Conservation (phyloP, 2,888 invertebrate genomes). For the Apoda limacodes region DNA sequence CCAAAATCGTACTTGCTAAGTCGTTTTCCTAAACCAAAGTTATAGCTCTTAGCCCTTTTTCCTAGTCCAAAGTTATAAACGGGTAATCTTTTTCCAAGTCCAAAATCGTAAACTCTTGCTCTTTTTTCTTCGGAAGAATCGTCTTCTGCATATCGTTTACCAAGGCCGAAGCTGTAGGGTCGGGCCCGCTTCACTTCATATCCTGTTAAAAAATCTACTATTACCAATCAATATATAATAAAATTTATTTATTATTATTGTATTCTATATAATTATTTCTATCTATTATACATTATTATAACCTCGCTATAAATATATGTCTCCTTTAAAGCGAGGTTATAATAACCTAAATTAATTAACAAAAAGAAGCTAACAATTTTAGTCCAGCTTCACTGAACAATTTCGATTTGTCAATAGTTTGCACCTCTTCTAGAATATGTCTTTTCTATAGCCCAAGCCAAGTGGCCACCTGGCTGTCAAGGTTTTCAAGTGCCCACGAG, state of each 20-base stretch:
- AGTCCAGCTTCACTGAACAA: no score
- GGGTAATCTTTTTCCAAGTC: conserved; percentile 53
- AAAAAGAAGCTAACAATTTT: no score
- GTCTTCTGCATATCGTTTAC: conserved; percentile 66
- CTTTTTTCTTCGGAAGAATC: conserved; percentile 46
- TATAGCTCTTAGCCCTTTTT: conserved; percentile 56
- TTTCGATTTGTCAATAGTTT: no score
- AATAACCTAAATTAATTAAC: no score
- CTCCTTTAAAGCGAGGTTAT: no score
- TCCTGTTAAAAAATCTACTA: conserved; percentile 29
- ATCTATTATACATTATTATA: no score
- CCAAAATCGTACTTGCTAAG: conserved; percentile 67
- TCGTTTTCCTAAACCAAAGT: conserved; percentile 71
- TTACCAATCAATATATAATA: background rate
- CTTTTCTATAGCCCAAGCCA: no score
- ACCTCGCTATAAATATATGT: no score
- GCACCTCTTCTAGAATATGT: no score
- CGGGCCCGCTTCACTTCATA: conserved; percentile 68
- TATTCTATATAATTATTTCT: background rate
- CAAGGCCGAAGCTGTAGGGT: conserved; percentile 78
- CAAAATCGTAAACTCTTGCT: conserved; percentile 52
- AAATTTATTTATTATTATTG: background rate
- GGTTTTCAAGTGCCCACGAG: no score
- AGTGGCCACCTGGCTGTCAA: no score
- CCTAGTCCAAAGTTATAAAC: conserved; percentile 64